phyloP scores from a whole-genome alignment of 37 sponge, comb jelly and placozoan genomes.

The Petrosia ficiformis region DNA sequence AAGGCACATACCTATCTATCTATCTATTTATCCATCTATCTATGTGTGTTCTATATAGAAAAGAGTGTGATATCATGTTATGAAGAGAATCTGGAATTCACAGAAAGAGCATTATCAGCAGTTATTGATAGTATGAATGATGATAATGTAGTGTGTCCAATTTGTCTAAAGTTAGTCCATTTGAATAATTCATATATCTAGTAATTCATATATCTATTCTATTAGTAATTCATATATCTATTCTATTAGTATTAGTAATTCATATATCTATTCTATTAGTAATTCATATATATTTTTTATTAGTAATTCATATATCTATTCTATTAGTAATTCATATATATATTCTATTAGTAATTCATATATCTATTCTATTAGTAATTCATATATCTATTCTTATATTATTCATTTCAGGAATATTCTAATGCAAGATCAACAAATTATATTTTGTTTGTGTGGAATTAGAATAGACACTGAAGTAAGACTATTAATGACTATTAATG shows the following conservation, averaged over 20 bases:
- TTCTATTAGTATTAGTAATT: not conserved
- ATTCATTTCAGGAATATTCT: constrained; percentile 31
- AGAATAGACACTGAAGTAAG: constrained; percentile 68
- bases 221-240: too few species aligned
- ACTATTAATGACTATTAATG: not conserved
- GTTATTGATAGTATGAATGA: constrained; percentile 47
- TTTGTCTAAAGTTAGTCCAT: constrained; percentile 74
- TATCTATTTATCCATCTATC: not conserved
- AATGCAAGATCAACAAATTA: constrained; percentile 47
- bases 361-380: constrained; percentile 4
- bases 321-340: too few species aligned
- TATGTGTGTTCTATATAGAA: constrained; percentile 25
- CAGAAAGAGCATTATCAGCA: constrained; percentile 47
- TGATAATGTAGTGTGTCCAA: constrained; percentile 61
- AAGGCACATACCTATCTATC: constrained; percentile 32
- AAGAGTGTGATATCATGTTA: constrained; percentile 46
- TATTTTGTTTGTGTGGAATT: constrained; percentile 75
- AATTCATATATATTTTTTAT: too few species aligned
- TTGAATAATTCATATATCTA: too few species aligned
- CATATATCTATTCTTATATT: not conserved
- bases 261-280: not conserved
- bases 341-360: not conserved
- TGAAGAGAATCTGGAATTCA: constrained; percentile 29
- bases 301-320: too few species aligned
- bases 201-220: too few species aligned